These are phyloP conservation scores for Sphaeramia orbicularis DNA, from an alignment of 2,797 vertebrate genomes.

Conservation along the genomic window DNA sequence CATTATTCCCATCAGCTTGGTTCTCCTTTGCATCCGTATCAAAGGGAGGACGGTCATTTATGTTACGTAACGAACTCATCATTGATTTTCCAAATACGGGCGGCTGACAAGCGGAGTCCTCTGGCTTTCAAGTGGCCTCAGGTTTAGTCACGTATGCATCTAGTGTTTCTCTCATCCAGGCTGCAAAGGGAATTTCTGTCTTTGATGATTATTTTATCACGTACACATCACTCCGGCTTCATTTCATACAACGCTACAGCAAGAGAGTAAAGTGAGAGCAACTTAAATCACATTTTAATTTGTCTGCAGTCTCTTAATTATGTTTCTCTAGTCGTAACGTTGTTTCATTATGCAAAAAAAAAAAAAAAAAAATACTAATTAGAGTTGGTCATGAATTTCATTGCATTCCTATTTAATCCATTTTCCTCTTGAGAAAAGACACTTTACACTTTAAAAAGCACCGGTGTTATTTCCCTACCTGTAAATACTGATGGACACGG, in stretches of 20 bases:
- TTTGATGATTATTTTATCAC: conserved; percentile 18
- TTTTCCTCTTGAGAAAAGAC: background rate
- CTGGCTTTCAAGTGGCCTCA: background rate
- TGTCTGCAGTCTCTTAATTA: conserved; percentile 15
- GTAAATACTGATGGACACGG: background rate
- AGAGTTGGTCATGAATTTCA: conserved; percentile 27
- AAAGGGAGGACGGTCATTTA: background rate
- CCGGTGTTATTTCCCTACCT: no score
- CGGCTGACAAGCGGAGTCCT: background rate
- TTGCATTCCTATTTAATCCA: conserved; percentile 15
- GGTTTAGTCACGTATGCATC: background rate
- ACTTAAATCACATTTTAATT: conserved; percentile 19
- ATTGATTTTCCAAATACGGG: background rate
- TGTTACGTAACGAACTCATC: background rate
- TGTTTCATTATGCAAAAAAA: conserved; percentile 7
- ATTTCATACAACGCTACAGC: background rate
- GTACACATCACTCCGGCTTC: background rate
- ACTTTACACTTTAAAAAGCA: background rate
- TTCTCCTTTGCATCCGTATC: no score
- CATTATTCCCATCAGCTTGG: no score
- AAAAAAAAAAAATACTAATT: background rate
- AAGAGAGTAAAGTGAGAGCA: background rate
- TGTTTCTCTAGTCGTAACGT: conserved; percentile 17
- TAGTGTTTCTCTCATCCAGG: background rate
- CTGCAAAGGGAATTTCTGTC: background rate